These are phyloP conservation scores for Bombus sylvicola DNA, from an alignment of 1,140 invertebrate genomes.

Conservation along the genomic window DNA sequence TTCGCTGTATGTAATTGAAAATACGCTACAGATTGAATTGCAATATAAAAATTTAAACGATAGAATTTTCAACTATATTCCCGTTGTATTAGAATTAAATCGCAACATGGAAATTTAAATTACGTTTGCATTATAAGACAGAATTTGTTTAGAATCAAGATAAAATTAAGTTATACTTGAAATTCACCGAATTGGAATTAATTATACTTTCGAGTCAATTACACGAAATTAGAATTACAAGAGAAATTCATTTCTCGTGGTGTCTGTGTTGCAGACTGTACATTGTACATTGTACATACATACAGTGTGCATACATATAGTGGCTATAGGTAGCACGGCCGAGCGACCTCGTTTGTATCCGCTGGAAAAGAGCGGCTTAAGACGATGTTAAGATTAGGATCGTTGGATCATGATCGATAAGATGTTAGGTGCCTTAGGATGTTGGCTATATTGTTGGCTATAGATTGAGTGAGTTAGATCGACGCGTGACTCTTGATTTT, in stretches of 20 bases:
- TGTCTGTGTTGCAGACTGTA: neutral
- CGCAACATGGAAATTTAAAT: neutral
- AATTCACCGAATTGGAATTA: neutral
- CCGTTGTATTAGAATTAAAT: neutral
- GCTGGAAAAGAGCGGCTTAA: neutral
- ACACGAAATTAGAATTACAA: neutral
- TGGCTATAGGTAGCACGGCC: neutral
- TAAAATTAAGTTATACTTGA: neutral
- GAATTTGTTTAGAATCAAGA: neutral
- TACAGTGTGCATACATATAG: too few relatives aligned
- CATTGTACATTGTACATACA: neutral
- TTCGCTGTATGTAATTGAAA: neutral
- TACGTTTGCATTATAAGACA: neutral
- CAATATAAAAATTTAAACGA: neutral
- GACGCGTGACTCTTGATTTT: neutral
- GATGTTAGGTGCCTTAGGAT: too few relatives aligned
- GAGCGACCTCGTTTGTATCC: slow-evolving; percentile 10
- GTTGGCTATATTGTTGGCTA: too few relatives aligned
- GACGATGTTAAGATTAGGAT: slow-evolving; percentile 20
- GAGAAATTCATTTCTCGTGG: neutral
- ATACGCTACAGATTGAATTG: neutral
- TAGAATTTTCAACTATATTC: too few relatives aligned
- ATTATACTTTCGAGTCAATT: neutral
- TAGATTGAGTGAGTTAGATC: neutral
- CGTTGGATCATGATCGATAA: neutral